Percentiles rank a stretch among this genome's conserved stretches.
Evolutionary conservation across 2,113 vertebrate genomes (phyloP).

Genomic region (Coracopsis vasa): DNA sequence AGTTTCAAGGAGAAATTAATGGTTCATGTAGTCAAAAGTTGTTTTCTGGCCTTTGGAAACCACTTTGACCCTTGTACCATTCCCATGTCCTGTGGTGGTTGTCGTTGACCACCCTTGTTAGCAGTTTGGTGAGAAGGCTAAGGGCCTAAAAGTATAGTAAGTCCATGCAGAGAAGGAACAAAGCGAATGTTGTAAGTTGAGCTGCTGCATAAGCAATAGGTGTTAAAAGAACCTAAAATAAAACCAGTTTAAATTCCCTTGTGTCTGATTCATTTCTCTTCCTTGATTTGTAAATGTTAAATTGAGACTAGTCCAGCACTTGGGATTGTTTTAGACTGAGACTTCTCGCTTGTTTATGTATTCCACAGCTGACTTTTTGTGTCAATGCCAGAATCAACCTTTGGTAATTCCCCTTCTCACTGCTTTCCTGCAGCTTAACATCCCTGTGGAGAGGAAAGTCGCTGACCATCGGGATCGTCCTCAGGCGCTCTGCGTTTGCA

Average conservation of each 20-base stretch:
- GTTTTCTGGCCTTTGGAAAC: not conserved
- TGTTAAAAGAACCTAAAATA: not conserved
- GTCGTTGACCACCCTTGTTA: not conserved
- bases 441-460: slow-evolving; percentile 90
- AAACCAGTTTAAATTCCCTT: not conserved
- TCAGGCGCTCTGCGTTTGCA: slow-evolving; percentile 76
- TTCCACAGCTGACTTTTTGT: not conserved
- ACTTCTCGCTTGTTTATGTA: not conserved
- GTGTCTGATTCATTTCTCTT: not conserved
- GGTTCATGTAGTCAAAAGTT: not conserved
- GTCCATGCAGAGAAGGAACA: not conserved
- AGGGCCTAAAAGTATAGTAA: not conserved
- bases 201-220: not conserved
- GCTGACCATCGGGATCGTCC: slow-evolving; percentile 86
- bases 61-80: not conserved
- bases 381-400: not conserved
- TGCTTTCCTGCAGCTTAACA: slow-evolving; percentile 73
- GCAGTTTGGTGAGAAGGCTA: not conserved
- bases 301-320: not conserved
- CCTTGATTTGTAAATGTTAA: not conserved
- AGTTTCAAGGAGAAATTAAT: not conserved
- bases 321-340: not conserved
- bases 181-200: not conserved
- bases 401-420: not conserved
- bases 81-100: too few relatives aligned